A percentile compares a stretch with the other conserved stretches of the same genome.
Evolutionary conservation across 1,140 invertebrate genomes (phyloP).

Genomic region (Palaemon carinicauda): DNA sequence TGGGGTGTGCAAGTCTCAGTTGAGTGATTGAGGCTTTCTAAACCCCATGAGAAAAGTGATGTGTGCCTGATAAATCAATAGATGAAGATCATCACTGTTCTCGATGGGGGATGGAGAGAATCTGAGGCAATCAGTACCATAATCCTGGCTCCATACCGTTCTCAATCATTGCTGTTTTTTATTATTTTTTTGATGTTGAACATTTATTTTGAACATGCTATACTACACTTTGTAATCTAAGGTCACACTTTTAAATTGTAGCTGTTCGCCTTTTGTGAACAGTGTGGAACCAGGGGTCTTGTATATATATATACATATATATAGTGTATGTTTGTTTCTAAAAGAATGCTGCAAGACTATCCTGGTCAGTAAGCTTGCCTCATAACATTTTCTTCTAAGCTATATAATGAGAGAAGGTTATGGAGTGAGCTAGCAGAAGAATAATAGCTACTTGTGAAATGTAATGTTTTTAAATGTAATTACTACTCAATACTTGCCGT

Average conservation of each 20-base stretch:
- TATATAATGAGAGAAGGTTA: no score
- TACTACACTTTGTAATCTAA: constrained; percentile 53
- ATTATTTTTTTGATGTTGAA: constrained; percentile 47
- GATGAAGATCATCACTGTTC: neutral
- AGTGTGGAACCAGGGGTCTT: constrained; percentile 56
- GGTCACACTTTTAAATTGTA: constrained; percentile 51
- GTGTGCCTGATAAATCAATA: neutral
- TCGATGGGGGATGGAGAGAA: constrained; percentile 35
- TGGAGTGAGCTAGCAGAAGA: no score
- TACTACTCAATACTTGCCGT: constrained; percentile 55
- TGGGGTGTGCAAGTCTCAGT: constrained; percentile 53
- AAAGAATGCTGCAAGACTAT: constrained; percentile 6
- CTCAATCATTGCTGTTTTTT: constrained; percentile 53
- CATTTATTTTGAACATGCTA: constrained; percentile 52
- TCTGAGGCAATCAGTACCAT: constrained; percentile 53
- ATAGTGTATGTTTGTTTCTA: constrained; percentile 51
- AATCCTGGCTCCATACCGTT: constrained; percentile 56
- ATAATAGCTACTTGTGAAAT: constrained; percentile 1
- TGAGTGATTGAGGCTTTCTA: constrained; percentile 43
- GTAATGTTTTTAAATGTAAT: constrained; percentile 52
- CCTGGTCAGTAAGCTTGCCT: neutral
- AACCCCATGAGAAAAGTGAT: constrained; percentile 15
- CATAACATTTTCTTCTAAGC: neutral
- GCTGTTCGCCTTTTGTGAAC: constrained; percentile 56
- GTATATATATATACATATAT: constrained; percentile 5